Evolutionary conservation across 2,113 vertebrate genomes (phyloP).

Genomic region (Natator depressus): DNA sequence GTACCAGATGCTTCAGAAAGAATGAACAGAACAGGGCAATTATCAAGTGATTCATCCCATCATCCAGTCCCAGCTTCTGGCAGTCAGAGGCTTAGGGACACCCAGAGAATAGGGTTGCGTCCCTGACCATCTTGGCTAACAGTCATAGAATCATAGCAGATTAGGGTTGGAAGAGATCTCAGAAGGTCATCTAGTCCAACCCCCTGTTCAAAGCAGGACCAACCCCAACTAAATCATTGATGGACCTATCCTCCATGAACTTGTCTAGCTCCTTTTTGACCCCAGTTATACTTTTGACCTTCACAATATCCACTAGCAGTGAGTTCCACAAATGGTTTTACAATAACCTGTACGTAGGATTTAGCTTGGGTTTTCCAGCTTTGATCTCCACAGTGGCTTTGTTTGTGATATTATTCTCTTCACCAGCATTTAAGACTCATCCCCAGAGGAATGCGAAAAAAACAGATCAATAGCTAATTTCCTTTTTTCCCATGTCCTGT

Average conservation of each 20-base stretch:
- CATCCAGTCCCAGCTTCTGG: not conserved
- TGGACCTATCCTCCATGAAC: not conserved
- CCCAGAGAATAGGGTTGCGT: not conserved
- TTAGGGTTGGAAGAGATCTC: no score
- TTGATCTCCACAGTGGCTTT: not conserved
- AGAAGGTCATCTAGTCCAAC: no score
- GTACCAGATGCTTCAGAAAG: not conserved
- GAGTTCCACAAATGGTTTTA: not conserved
- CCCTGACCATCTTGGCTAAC: not conserved
- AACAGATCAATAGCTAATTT: not conserved
- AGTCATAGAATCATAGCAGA: no score
- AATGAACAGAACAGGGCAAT: not conserved
- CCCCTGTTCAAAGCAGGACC: no score
- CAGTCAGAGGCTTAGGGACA: not conserved
- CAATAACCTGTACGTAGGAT: not conserved
- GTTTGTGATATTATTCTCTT: not conserved
- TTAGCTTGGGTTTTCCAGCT: not conserved
- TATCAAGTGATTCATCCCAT: not conserved
- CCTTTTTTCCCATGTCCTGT: not conserved
- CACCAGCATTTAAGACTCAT: not conserved
- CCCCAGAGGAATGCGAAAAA: not conserved
- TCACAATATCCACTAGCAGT: not conserved
- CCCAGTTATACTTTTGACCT: not conserved
- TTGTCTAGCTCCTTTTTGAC: not conserved
- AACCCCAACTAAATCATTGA: no score